These are phyloP conservation scores for Polypterus senegalus DNA, from an alignment of 2,113 vertebrate genomes.

Conservation along the genomic window DNA sequence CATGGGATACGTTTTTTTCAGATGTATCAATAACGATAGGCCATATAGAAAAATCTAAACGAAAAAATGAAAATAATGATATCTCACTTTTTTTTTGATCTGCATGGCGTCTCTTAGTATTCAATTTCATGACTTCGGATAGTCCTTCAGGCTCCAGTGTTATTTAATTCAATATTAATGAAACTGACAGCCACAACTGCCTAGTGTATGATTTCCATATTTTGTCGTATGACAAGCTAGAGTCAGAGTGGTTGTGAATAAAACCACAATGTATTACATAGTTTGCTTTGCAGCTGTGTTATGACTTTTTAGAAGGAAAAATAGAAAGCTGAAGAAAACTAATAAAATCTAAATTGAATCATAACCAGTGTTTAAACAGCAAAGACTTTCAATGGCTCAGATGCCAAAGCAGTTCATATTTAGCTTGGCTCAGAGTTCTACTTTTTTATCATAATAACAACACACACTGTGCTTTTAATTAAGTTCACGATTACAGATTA, in stretches of 20 bases:
- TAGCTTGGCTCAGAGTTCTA: constrained; percentile 12
- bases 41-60: no score
- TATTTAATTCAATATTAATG: constrained; percentile 10
- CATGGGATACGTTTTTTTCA: no score
- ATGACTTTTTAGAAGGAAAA: not conserved
- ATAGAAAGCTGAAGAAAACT: constrained; percentile 8
- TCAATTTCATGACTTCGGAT: no score
- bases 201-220: constrained; percentile 1
- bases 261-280: not conserved
- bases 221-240: not conserved
- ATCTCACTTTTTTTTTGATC: no score
- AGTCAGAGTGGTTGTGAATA: not conserved
- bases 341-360: constrained; percentile 8
- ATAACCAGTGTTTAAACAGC: constrained; percentile 13
- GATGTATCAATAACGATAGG: no score
- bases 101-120: no score
- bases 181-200: not conserved
- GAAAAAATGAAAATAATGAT: no score
- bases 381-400: constrained; percentile 13
- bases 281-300: constrained; percentile 10
- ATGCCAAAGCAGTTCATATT: constrained; percentile 11
- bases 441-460: constrained; percentile 5
- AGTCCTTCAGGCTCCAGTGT: not conserved
- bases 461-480: constrained; percentile 11
- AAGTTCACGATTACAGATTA: constrained; percentile 8